Conservation (phyloP, 2,113 vertebrate genomes). For the Lepisosteus oculatus region DNA sequence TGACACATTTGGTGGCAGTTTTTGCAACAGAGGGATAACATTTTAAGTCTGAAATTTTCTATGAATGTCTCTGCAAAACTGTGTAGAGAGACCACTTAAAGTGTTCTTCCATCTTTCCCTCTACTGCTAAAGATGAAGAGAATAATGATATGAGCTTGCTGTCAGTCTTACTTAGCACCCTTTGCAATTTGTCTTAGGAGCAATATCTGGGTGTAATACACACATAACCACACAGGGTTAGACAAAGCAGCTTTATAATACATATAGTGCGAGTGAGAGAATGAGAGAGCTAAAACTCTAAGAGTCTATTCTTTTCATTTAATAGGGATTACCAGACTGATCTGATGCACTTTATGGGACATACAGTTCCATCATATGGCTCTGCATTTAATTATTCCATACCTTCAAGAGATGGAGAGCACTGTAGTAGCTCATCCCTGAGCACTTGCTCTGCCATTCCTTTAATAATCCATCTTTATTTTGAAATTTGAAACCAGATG, state of each 20-base stretch:
- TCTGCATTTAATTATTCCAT: constrained; percentile 56
- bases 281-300: constrained; percentile 39
- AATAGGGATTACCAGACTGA: constrained; percentile 55
- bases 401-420: constrained; percentile 36
- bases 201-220: background rate
- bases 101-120: background rate
- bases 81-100: too few relatives aligned
- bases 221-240: background rate
- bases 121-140: constrained; percentile 15
- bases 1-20: background rate
- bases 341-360: constrained; percentile 56
- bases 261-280: constrained; percentile 30
- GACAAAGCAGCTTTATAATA: background rate
- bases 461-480: constrained; percentile 51
- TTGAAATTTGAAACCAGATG: constrained; percentile 55
- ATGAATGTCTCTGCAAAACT: background rate
- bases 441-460: constrained; percentile 25
- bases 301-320: constrained; percentile 48
- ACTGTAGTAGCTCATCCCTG: constrained; percentile 1
- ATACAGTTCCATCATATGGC: constrained; percentile 47
- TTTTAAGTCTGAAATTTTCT: background rate
- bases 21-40: background rate
- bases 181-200: constrained; percentile 12
- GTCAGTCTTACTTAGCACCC: constrained; percentile 45
- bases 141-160: constrained; percentile 43